phyloP scores from a whole-genome alignment of 1,140 invertebrate species.

The Augochlora pura region DNA sequence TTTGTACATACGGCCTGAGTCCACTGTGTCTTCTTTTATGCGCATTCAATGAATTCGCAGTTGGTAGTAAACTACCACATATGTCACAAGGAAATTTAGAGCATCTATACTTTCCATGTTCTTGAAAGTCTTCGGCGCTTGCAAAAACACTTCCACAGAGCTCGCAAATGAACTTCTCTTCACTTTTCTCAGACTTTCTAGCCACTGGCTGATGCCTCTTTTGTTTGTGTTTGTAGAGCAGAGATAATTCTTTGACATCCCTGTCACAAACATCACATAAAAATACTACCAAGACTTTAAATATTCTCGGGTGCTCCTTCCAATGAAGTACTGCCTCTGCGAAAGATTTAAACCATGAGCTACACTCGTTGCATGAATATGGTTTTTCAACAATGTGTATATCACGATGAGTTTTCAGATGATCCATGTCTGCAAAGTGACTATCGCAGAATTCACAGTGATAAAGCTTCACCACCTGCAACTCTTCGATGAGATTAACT shows the following conservation, averaged over 20 bases:
- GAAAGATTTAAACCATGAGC: conserved; percentile 78
- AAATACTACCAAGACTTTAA: conserved; percentile 61
- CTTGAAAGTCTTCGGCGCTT: conserved; percentile 69
- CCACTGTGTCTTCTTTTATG: conserved; percentile 78
- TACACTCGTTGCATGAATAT: conserved; percentile 82
- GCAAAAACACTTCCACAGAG: conserved; percentile 76
- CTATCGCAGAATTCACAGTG: conserved; percentile 83
- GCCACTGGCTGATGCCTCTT: conserved; percentile 64
- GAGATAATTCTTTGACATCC: conserved; percentile 63
- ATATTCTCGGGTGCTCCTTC: conserved; percentile 76
- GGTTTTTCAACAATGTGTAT: conserved; percentile 79
- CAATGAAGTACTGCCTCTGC: conserved; percentile 80
- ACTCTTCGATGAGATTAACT: conserved; percentile 60
- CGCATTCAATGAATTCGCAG: conserved; percentile 74
- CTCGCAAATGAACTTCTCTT: conserved; percentile 76
- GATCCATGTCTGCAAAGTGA: conserved; percentile 78
- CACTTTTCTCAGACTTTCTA: conserved; percentile 64
- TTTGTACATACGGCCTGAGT: conserved; percentile 78
- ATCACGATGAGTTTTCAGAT: conserved; percentile 78
- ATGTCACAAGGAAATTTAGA: conserved; percentile 67
- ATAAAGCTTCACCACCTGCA: conserved; percentile 71
- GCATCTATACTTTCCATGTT: conserved; percentile 73
- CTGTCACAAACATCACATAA: conserved; percentile 65
- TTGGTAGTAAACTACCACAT: conserved; percentile 64
- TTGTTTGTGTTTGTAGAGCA: conserved; percentile 75